Conservation (phyloP, 2,797 vertebrate species). For the Poecilia velifera region DNA sequence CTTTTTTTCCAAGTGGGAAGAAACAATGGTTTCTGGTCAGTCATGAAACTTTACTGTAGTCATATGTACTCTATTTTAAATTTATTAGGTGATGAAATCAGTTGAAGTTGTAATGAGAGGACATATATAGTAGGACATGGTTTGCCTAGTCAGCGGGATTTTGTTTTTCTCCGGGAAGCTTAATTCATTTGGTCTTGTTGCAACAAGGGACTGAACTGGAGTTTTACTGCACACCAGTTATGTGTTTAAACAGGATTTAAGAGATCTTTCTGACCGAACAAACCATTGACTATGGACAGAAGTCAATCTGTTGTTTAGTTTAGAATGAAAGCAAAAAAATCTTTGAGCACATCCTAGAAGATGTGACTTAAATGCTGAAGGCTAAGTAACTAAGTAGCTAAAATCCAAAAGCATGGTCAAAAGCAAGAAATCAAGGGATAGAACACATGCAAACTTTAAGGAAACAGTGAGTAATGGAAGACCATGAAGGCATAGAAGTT, state of each 20-base stretch:
- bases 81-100: conserved; percentile 58
- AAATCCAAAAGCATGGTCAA: not conserved
- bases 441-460: not conserved
- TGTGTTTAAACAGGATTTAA: conserved; percentile 8
- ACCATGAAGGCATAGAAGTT: not conserved
- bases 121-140: conserved; percentile 8
- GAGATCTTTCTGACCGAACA: conserved; percentile 9
- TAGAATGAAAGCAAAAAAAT: not conserved
- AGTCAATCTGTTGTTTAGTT: not conserved
- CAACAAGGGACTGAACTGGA: conserved; percentile 15
- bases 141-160: conserved; percentile 35
- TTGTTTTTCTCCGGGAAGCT: conserved; percentile 13
- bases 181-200: conserved; percentile 36
- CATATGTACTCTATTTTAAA: conserved; percentile 53
- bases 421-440: not conserved
- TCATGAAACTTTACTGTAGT: conserved; percentile 47
- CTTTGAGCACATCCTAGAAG: not conserved
- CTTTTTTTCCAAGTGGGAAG: conserved; percentile 54
- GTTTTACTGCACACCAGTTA: conserved; percentile 4
- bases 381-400: not conserved
- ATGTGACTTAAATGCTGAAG: not conserved
- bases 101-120: conserved; percentile 35
- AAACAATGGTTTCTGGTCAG: conserved; percentile 62
- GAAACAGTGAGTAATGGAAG: not conserved
- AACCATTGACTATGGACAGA: not conserved